Conservation (phyloP, 1,140 invertebrate genomes). For the Orussus abietinus region DNA sequence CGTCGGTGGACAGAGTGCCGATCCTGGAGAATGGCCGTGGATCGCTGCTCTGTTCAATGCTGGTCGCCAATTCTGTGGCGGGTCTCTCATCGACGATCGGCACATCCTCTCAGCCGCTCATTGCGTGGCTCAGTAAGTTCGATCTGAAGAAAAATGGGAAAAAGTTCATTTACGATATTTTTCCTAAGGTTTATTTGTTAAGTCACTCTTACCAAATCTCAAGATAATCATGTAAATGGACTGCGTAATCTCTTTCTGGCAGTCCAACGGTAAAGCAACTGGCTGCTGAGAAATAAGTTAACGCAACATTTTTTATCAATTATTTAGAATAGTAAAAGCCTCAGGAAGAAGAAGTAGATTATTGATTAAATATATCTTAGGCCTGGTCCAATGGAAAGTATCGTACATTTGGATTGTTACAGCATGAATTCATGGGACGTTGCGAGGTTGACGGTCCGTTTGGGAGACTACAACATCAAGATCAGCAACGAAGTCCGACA, state of each 20-base stretch:
- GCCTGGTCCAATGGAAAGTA: neutral
- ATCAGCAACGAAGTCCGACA: slow-evolving; percentile 68
- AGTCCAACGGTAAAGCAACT: too few relatives aligned
- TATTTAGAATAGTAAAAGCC: too few relatives aligned
- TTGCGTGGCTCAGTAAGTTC: slow-evolving; percentile 85
- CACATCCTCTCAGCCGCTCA: slow-evolving; percentile 89
- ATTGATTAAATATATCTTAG: neutral
- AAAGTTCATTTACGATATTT: too few relatives aligned
- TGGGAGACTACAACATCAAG: slow-evolving; percentile 81
- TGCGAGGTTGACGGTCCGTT: slow-evolving; percentile 69
- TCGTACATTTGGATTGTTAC: slow-evolving; percentile 32
- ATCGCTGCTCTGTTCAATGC: slow-evolving; percentile 78
- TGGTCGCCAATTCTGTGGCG: slow-evolving; percentile 84
- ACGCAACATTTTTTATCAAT: too few relatives aligned
- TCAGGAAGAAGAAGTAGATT: too few relatives aligned
- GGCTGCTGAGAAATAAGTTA: too few relatives aligned
- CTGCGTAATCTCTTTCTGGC: too few relatives aligned
- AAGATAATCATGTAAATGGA: too few relatives aligned
- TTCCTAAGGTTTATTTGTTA: too few relatives aligned
- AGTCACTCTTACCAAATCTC: too few relatives aligned
- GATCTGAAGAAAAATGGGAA: too few relatives aligned
- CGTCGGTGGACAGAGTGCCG: slow-evolving; percentile 77
- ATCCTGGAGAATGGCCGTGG: slow-evolving; percentile 81
- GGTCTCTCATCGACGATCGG: slow-evolving; percentile 75
- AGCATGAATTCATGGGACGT: slow-evolving; percentile 89